Evolutionary conservation across 2,113 vertebrate genomes (phyloP).

Genomic region (Dermatemys mawii): DNA sequence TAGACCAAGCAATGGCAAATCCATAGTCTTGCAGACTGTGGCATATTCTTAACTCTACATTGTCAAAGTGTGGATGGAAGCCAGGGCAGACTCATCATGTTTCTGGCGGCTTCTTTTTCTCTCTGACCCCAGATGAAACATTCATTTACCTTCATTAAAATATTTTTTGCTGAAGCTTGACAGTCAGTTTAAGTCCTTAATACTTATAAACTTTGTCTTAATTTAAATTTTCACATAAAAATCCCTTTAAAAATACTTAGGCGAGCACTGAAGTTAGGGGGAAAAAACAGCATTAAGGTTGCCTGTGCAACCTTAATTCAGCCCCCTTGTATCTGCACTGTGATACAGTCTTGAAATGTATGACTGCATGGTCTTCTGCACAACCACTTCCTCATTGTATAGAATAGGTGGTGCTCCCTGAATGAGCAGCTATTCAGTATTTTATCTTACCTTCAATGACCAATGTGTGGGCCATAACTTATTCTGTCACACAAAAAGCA

Average conservation of each 20-base stretch:
- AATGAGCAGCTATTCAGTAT: background rate
- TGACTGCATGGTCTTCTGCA: background rate
- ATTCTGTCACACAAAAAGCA: background rate
- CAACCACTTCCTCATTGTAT: background rate
- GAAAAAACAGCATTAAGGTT: background rate
- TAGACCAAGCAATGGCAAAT: background rate
- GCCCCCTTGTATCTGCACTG: background rate
- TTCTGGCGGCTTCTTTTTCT: background rate
- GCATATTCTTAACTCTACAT: background rate
- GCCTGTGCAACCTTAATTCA: background rate
- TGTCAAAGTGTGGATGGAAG: background rate
- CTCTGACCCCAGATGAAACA: background rate
- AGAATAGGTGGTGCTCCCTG: background rate
- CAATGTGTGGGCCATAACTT: background rate
- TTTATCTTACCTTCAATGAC: background rate
- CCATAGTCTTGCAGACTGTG: background rate
- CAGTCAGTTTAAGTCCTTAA: background rate
- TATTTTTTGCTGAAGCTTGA: background rate
- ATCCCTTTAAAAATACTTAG: too few species aligned
- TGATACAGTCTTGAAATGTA: background rate
- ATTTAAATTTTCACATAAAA: too few species aligned
- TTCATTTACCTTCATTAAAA: background rate
- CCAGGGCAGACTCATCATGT: background rate
- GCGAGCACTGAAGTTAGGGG: too few species aligned
- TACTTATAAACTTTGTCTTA: background rate